These are phyloP conservation scores for Eublepharis macularius DNA, from an alignment of 2,113 vertebrate species.

Conservation along the genomic window DNA sequence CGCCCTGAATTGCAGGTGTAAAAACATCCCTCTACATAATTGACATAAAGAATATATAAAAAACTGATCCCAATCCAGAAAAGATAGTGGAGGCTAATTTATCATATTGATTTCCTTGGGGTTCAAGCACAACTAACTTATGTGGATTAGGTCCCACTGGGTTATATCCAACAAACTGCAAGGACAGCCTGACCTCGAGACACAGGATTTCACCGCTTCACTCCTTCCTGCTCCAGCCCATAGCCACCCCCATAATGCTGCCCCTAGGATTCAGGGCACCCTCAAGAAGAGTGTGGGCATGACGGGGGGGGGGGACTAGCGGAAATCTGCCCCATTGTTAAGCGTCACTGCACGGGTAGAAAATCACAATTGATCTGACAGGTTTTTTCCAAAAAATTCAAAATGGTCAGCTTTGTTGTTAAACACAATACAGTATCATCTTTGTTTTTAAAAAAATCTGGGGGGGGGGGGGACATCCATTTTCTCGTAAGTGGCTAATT, in stretches of 20 bases:
- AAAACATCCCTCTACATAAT: neutral
- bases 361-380: no score
- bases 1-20: neutral
- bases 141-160: no score
- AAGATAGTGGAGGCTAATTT: constrained; percentile 9
- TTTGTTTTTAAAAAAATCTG: constrained; percentile 7
- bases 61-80: neutral
- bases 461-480: neutral
- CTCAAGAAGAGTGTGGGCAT: no score
- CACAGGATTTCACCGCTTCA: no score
- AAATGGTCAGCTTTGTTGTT: constrained; percentile 28
- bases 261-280: no score
- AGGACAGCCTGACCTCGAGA: no score
- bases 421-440: neutral
- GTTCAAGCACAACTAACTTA: constrained; percentile 5
- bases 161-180: no score
- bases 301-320: no score
- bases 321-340: no score
- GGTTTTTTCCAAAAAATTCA: constrained; percentile 2
- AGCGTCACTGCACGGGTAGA: no score
- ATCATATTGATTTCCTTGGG: constrained; percentile 23
- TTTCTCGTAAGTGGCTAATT: neutral
- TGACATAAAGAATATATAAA: neutral
- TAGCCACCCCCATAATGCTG: no score
- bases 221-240: no score